These are phyloP conservation scores for Cecidostiba fungosa DNA, from an alignment of 2,888 invertebrate species.

Conservation along the genomic window DNA sequence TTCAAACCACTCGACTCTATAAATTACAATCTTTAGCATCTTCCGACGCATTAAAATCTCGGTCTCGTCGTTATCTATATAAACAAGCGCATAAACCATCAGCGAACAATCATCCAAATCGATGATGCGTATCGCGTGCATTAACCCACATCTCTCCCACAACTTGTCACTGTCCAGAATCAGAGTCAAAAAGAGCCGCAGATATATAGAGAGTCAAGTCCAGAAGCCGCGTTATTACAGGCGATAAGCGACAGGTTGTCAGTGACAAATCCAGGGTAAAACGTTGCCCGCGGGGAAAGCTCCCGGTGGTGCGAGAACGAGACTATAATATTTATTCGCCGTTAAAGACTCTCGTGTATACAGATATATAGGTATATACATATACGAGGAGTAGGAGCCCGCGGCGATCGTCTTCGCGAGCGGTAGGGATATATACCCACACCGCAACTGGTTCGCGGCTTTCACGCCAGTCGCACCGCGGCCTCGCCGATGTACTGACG, in stretches of 20 bases:
- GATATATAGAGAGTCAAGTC: background rate
- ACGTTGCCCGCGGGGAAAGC: constrained; percentile 27
- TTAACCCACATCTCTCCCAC: constrained; percentile 37
- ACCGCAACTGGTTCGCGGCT: constrained; percentile 33
- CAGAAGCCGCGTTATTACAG: background rate
- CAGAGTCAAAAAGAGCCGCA: background rate
- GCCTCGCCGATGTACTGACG: constrained; percentile 43
- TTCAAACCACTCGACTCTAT: background rate
- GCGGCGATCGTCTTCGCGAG: constrained; percentile 11
- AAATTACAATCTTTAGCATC: background rate
- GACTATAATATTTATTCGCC: constrained; percentile 44
- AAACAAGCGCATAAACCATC: background rate
- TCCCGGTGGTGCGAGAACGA: constrained; percentile 22
- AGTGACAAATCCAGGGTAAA: constrained; percentile 16
- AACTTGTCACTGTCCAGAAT: constrained; percentile 26
- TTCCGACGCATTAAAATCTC: background rate
- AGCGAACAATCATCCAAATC: constrained; percentile 1
- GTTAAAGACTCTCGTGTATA: constrained; percentile 34
- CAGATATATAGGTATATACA: background rate
- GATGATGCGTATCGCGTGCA: background rate
- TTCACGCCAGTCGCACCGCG: constrained; percentile 51
- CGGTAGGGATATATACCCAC: background rate
- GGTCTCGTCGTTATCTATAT: background rate
- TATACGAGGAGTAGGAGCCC: background rate
- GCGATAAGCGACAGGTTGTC: background rate